Evolutionary conservation across 2,888 invertebrate genomes (phyloP), one percentile per base, ranked within the genome.

Genomic region (Dolichopus griseipennis): DNA sequence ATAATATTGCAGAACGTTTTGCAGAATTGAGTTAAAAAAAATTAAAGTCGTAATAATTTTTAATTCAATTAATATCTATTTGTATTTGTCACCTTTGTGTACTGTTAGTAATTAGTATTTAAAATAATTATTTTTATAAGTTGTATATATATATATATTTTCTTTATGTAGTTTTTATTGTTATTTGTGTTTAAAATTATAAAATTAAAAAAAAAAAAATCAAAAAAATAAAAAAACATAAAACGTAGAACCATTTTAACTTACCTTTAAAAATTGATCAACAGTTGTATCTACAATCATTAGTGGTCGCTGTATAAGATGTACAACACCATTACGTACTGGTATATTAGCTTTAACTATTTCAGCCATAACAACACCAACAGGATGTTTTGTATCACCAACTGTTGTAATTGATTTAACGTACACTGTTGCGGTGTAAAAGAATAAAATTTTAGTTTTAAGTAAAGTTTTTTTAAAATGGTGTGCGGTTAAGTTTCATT

Each of bases 231-330:
- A 10, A 37, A 10, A 37, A 10, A 37, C 12, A 5, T 37, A 37
- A 10, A 37, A 37, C 8, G 12, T 61, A 3, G 18, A 62, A 61
- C 41, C 65, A 68, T 67, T n/a, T 73, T 72, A 70, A 75, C 86
- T 85, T 84, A 94, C 94, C 91, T 91, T 88, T 69, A 95, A 84
- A 76, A 94, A 92, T 79, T 94, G 89, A 73, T 88, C 88, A 71
- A 95, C 90, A 5, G 90, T 90, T n/a, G 90, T 91, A 76, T 95
- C 94, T 67, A 94, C 92, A 69, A 95, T 90, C 91, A 95, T 93
- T 20, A 96, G 84, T 0, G 95, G 95, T 72, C 92, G 87, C 75
- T 93, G 91, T 73, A 96, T 95, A 71, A 97, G 87, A 82, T 97
- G 96, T 6, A 96, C 89, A 0, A 96, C 95, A 43, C 96, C 95